Base-by-base conservation (phyloP, 2,888 invertebrate genomes). In the Nephrotoma flavescens region DNA sequence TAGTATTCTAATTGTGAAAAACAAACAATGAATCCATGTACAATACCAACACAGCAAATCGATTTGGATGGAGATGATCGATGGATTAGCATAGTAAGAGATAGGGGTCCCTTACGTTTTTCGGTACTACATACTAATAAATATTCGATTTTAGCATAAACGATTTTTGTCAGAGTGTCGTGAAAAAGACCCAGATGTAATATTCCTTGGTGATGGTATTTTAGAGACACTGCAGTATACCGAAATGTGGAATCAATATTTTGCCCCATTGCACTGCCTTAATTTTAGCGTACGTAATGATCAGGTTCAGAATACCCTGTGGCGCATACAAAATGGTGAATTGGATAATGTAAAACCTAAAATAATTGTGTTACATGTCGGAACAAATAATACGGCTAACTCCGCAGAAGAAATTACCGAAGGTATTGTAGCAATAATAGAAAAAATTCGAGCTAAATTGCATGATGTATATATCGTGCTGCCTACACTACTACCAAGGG, bases 111-210 rank as follows among this genome's bases (percentile, higher is more conserved):
- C 44, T 11, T 9, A 44, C 6, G 44, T 9, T 9, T 71, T 4
- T 11, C 19, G 52, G 15, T 52, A 15, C 6, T 4, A 89, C 88
- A 88, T 85, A 83, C 87, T 87, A 4, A 44, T 19, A 83, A 45
- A 41, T 83, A 57, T 87, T 87, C 90, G 90, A 90, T 90, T 89
- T 88, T 92, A 97, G 97, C 98, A 98, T 91, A 95, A 96, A 89
- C 93, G 96, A 89, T 97, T 97, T 92, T 93, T 97, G 87, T 94
- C 94, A 11, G 96, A 97, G 91, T 96, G 96, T 6, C 95, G 96
- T 90, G 97, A 96, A 89, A 96, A 96, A 92, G 98, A 98, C 92
- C 97, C 97, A 12, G 98, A 98, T 91, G 97, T 98, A 44, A 94
- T 98, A 89, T 97, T 98, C 89, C 94, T 98, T 88, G 98, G 98